Conservation (phyloP, 1,140 invertebrate species). For the Heliothis virescens region DNA sequence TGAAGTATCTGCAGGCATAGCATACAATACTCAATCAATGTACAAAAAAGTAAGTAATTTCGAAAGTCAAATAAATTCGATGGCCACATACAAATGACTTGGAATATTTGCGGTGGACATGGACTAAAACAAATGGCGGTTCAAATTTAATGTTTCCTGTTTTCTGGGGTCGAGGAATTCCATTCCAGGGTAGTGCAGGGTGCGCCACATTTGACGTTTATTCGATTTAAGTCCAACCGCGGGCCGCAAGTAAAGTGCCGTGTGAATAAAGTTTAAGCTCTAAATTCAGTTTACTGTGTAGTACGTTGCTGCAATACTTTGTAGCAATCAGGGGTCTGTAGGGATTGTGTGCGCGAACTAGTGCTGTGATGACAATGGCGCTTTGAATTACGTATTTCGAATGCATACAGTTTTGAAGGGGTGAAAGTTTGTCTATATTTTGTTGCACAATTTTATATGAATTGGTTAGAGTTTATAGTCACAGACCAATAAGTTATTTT, state of each 20-base stretch:
- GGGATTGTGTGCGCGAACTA: conserved; percentile 29
- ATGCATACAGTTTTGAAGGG: conserved; percentile 6
- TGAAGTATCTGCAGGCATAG: no score
- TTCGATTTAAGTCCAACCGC: conserved; percentile 67
- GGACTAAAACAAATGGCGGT: conserved; percentile 59
- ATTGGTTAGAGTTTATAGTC: neutral
- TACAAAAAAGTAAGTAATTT: neutral
- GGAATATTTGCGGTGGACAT: conserved; percentile 50
- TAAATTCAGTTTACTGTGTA: conserved; percentile 60
- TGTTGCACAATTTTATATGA: neutral
- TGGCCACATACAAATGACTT: conserved; percentile 22
- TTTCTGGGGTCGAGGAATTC: conserved; percentile 50
- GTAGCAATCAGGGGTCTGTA: conserved; percentile 33
- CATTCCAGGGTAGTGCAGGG: conserved; percentile 11
- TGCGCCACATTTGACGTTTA: conserved; percentile 69
- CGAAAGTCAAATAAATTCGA: conserved; percentile 21
- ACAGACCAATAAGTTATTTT: no score
- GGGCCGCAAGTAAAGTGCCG: conserved; percentile 59
- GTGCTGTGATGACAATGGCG: conserved; percentile 17
- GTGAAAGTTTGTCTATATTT: neutral
- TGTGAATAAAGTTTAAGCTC: conserved; percentile 67
- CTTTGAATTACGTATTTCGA: conserved; percentile 25
- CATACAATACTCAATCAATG: no score
- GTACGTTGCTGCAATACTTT: conserved; percentile 41
- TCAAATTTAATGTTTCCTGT: conserved; percentile 67